Evolutionary conservation across 1,140 invertebrate genomes (phyloP), one percentile per base, ranked within the genome.

Genomic region (Pteromalus puparum): DNA sequence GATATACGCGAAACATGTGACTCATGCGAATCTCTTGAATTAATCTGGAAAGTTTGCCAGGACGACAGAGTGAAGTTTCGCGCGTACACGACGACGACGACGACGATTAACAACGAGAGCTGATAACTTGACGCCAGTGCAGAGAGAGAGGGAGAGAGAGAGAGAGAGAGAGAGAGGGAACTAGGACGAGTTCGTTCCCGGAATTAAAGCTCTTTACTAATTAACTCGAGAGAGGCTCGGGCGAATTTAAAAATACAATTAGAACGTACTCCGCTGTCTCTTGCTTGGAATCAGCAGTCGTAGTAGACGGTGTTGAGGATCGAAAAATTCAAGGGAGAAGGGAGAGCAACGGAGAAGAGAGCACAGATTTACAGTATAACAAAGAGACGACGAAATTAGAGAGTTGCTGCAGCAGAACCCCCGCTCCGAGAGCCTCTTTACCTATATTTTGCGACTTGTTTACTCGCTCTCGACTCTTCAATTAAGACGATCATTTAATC

Each of bases 291-390:
- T 74, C 53, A 61, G 18, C 53, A 61, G 21, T 61, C 53, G 70
- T 68, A 75, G 65, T 24, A 30, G 82, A 80, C 61, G 74, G 65
- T 48, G 77, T 74, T 46, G 24, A 12, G n/a, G 85, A 42, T 42
- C 38, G 38, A 76, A 86, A 86, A 79, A 85, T 81, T 74, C 74
- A 83, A 86, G 79, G 72, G 77, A 77, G 13, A 75, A 12, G 21
- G 24, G 28, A 10, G n/a, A 24, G 24, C 30, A 34, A 5, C 30
- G 30, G 30, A 34, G 38, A 38, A 24, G 73, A 75, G 68, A 30
- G 21, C 67, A 4, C 24, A 70, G 28, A 42, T 74, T 38, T 61
- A n/a, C 24, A 70, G 26, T 76, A 46, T 34, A 74, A 38, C 13
- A 76, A 42, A 26, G 46, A 76, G 34, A 76, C 42, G 42, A 42